phyloP scores from a whole-genome alignment of 2,888 invertebrate genomes.

The Drosophila buzzatii region DNA sequence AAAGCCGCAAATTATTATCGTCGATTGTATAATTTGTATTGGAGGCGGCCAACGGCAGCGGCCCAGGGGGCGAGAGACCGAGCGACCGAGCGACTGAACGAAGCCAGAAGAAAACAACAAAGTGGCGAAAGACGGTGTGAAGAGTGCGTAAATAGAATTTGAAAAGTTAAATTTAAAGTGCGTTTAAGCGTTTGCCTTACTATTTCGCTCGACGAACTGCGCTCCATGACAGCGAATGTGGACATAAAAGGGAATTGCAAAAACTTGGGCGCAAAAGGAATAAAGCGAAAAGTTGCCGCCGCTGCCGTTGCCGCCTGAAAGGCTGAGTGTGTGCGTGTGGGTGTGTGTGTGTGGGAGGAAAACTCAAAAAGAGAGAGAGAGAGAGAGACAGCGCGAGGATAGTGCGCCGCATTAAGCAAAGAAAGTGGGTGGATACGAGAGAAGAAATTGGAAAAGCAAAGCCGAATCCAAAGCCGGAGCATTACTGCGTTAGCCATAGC shows the following conservation, averaged over 20 bases:
- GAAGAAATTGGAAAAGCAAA: slow-evolving; percentile 2
- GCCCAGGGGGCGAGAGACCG: slow-evolving; percentile 31
- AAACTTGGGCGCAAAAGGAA: slow-evolving; percentile 55
- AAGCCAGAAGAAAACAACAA: not conserved
- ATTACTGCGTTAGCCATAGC: slow-evolving; percentile 22
- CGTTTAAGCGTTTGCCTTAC: slow-evolving; percentile 26
- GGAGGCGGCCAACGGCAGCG: slow-evolving; percentile 70
- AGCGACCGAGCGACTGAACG: slow-evolving; percentile 2
- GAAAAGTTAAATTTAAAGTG: slow-evolving; percentile 38
- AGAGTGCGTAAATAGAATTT: slow-evolving; percentile 23
- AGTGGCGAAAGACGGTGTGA: not conserved
- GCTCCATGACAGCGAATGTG: slow-evolving; percentile 58
- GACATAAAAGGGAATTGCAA: slow-evolving; percentile 58
- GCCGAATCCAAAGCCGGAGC: slow-evolving; percentile 14
- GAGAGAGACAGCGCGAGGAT: not conserved
- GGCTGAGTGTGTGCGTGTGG: slow-evolving; percentile 30
- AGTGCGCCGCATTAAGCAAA: slow-evolving; percentile 4
- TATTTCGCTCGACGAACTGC: slow-evolving; percentile 58
- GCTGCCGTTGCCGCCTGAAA: slow-evolving; percentile 73
- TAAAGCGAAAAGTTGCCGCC: slow-evolving; percentile 55
- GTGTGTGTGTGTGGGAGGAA: slow-evolving; percentile 10
- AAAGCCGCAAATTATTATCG: slow-evolving; percentile 43
- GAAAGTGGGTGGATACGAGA: slow-evolving; percentile 20
- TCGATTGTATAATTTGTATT: slow-evolving; percentile 70
- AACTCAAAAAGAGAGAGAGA: slow-evolving; percentile 9